phyloP scores from a whole-genome alignment of 2,797 vertebrate genomes.

The Paramormyrops hopkinsi region DNA sequence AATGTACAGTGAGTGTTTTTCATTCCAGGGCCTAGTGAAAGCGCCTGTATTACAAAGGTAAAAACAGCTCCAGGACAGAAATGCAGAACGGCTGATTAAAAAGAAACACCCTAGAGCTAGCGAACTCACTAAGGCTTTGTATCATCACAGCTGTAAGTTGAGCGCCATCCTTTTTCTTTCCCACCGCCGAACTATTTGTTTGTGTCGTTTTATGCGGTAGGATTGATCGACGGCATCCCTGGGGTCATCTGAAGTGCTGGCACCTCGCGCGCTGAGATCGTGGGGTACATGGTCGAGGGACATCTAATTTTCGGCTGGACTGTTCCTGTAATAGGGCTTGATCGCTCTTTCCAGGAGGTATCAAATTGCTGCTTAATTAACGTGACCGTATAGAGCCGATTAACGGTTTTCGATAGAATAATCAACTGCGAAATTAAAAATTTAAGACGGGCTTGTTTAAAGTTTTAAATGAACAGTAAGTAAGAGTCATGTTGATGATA shows the following conservation, averaged over 20 bases:
- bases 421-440: not conserved
- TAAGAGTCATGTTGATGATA: not conserved
- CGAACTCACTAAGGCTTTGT: not conserved
- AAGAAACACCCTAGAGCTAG: not conserved
- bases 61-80: not conserved
- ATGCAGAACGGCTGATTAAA: not conserved
- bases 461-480: not conserved
- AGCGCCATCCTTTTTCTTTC: not conserved
- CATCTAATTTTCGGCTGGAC: not conserved
- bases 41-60: not conserved
- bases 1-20: not conserved
- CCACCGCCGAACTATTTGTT: not conserved
- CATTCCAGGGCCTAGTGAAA: constrained; percentile 2
- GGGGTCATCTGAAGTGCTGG: not conserved
- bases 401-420: not conserved
- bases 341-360: not conserved
- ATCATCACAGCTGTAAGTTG: not conserved
- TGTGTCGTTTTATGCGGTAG: not conserved
- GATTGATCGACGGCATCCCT: not conserved
- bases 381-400: not conserved
- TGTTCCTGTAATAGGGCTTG: not conserved
- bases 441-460: not conserved
- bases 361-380: not conserved
- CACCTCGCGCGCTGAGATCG: not conserved
- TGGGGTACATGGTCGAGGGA: not conserved